Conservation (phyloP, 1,140 invertebrate species). For the Bathynomus jamesi region DNA sequence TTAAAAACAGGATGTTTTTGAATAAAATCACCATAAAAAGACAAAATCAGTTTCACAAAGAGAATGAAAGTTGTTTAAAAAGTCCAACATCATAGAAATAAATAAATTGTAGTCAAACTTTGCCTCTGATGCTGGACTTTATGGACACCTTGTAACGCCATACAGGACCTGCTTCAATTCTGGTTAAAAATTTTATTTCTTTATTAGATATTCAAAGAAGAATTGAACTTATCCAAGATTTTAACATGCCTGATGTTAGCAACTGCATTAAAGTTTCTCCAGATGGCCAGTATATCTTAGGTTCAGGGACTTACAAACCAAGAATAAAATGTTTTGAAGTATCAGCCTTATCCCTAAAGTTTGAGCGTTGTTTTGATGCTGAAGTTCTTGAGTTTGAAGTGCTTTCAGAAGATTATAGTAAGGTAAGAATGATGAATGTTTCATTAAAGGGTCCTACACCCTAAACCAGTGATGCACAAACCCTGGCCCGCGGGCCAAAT, state of each 20-base stretch:
- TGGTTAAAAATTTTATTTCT: no score
- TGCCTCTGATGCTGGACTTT: no score
- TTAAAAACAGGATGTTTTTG: no score
- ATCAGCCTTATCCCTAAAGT: conserved; percentile 91
- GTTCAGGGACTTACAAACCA: conserved; percentile 94
- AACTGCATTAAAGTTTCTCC: conserved; percentile 73
- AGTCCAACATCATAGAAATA: no score
- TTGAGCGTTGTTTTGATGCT: conserved; percentile 95
- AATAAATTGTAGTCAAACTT: no score
- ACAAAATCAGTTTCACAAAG: no score
- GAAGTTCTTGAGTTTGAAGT: conserved; percentile 83
- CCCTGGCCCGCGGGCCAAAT: no score
- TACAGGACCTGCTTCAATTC: no score
- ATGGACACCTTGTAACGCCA: no score
- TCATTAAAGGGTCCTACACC: neutral
- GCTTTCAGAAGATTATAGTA: conserved; percentile 81
- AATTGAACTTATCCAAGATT: conserved; percentile 90
- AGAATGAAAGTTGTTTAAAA: no score
- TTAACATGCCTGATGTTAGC: conserved; percentile 95
- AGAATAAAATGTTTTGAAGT: conserved; percentile 93
- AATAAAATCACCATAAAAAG: no score
- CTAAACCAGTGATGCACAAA: no score
- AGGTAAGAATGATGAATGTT: conserved; percentile 51
- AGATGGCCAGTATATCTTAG: conserved; percentile 87
- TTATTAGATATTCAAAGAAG: neutral